Evolutionary conservation across 2,888 invertebrate species (phyloP), one percentile per base, ranked within the genome.

Genomic region (Ctena decussata): DNA sequence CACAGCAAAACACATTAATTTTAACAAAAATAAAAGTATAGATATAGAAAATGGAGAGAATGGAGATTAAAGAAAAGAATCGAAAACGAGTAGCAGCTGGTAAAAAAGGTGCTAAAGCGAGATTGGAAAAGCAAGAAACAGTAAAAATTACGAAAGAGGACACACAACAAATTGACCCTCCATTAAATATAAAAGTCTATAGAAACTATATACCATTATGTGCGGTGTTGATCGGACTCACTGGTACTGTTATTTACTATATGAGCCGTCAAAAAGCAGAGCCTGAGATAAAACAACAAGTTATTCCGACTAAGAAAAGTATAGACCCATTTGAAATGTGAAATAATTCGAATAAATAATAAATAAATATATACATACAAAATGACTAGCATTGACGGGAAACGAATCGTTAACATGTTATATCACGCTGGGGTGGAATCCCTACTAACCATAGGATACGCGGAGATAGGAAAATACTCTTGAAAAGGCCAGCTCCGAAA

Each of bases 401-500:
- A 53, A 53, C 21, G n/a, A 8, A 44, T 53, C 21, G 53, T 53
- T n/a, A 15, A 53, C n/a, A 21, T 21, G 53, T 21, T 53, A 53
- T 53, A 53, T n/a, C 53, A 53, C 53, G 21, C 12, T 6, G 8
- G 12, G n/a, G 53, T 53, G 5, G 53, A 15, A 5, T n/a, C 53
- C 21, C 12, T 8, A 5, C 5, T 53, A 8, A 21, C 21, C 21
- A n/a, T 53, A 6, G 53, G 53, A n/a, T 53, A 53, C n/a, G 18
- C 53, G 21, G 12, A 21, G 53, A 8, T 53, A 6, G 53, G 53
- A 6, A 41, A 41, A 15, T 41, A 11, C 15, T 6, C n/a, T n/a
- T n/a, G n/a, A 12, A 44, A 44, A 44, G 18, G 18, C 8, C 44
- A 18, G 11, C 77, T 72, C 82, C 82, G 21, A 82, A 72, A 73